phyloP scores from a whole-genome alignment of 2,888 invertebrate species.

The Lapara coniferarum region DNA sequence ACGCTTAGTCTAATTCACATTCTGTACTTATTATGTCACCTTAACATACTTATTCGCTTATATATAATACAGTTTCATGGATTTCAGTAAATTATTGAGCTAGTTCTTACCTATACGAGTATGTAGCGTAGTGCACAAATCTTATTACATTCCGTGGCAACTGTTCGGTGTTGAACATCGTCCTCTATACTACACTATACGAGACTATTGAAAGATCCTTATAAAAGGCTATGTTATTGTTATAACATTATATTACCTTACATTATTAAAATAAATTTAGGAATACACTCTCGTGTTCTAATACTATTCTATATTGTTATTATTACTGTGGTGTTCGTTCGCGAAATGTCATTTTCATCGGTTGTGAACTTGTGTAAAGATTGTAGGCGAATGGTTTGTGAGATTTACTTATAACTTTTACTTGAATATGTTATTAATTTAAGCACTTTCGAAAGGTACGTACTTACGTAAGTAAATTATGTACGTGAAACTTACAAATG shows the following conservation, averaged over 20 bases:
- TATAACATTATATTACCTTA: slow-evolving; percentile 58
- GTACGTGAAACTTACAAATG: too few species aligned
- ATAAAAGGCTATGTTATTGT: slow-evolving; percentile 67
- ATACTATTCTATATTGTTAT: slow-evolving; percentile 67
- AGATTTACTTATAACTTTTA: too few species aligned
- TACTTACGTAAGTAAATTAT: too few species aligned
- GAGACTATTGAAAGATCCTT: slow-evolving; percentile 56
- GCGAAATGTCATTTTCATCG: slow-evolving; percentile 75
- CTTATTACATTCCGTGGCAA: slow-evolving; percentile 63
- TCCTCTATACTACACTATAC: slow-evolving; percentile 50
- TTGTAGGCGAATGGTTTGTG: background rate
- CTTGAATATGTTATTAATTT: too few species aligned
- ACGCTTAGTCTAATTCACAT: slow-evolving; percentile 59
- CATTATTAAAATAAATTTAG: slow-evolving; percentile 65
- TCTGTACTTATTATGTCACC: slow-evolving; percentile 61
- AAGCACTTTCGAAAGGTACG: too few species aligned
- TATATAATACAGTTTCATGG: slow-evolving; percentile 70
- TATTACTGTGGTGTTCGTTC: slow-evolving; percentile 81
- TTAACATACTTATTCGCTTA: slow-evolving; percentile 64
- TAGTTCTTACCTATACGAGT: slow-evolving; percentile 65
- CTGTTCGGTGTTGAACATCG: slow-evolving; percentile 46
- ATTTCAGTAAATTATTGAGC: slow-evolving; percentile 76
- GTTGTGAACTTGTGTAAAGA: slow-evolving; percentile 35
- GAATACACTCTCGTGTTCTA: slow-evolving; percentile 62
- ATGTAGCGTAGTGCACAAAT: slow-evolving; percentile 71